Conservation (phyloP, 1,140 invertebrate genomes). For the Apis laboriosa region DNA sequence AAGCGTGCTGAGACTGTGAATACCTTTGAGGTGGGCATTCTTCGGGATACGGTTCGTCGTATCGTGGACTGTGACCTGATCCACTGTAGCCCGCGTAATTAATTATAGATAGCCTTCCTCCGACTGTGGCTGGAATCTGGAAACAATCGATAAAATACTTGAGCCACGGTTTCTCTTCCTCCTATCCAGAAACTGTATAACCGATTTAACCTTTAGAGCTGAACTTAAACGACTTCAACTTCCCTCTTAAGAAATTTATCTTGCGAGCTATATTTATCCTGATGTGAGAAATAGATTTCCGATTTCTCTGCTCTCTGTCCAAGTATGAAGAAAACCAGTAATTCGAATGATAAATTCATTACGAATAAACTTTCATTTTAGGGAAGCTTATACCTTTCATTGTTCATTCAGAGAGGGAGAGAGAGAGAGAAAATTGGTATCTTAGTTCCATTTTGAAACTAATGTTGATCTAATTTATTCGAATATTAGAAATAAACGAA, state of each 20-base stretch:
- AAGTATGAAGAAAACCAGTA: no score
- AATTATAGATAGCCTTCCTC: conserved; percentile 70
- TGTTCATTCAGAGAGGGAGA: no score
- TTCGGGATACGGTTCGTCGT: conserved; percentile 80
- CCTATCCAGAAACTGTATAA: background rate
- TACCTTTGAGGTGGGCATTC: conserved; percentile 81
- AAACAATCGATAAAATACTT: background rate
- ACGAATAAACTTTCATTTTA: no score
- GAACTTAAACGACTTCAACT: background rate
- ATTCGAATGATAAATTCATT: no score
- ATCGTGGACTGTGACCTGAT: conserved; percentile 77
- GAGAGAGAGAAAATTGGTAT: no score
- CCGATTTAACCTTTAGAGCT: background rate
- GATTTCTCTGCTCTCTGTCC: no score
- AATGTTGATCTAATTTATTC: background rate
- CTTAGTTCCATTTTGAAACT: no score
- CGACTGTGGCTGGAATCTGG: conserved; percentile 73
- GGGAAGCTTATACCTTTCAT: no score
- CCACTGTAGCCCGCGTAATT: conserved; percentile 77
- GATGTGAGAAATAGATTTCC: background rate
- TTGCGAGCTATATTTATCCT: no score
- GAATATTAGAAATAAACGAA: background rate
- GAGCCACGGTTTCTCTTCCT: background rate
- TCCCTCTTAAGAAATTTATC: background rate
- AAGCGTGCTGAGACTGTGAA: conserved; percentile 75